Percentiles rank a stretch among this genome's conserved stretches.
Conservation (phyloP, 2,113 vertebrate species). For the Protomyctophum bolini region DNA sequence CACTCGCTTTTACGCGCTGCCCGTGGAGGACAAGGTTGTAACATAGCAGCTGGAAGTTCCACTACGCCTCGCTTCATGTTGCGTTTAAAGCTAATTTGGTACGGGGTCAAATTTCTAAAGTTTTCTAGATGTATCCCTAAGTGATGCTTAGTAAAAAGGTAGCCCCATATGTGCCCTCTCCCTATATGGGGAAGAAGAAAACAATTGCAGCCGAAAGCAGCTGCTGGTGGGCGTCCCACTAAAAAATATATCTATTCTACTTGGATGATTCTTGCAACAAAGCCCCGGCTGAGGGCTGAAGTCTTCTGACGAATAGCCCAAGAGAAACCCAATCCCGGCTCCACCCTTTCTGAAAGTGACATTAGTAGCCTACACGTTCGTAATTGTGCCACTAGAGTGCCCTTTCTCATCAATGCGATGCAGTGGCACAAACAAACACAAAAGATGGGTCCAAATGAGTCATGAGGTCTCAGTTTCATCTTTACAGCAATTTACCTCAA, state of each 20-base stretch:
- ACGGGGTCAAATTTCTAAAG: background rate
- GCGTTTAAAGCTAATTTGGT: background rate
- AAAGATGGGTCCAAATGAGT: constrained; percentile 17
- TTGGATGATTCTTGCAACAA: background rate
- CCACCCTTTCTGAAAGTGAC: constrained; percentile 51
- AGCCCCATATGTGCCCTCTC: no score
- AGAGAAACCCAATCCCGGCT: constrained; percentile 19
- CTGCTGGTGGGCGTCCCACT: no score
- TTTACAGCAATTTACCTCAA: constrained; percentile 9
- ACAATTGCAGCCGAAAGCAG: no score
- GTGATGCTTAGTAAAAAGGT: no score
- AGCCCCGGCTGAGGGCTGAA: constrained; percentile 13
- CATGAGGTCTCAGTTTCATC: constrained; percentile 36
- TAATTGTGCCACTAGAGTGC: background rate
- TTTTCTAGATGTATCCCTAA: no score
- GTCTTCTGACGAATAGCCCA: constrained; percentile 7
- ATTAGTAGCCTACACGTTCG: background rate
- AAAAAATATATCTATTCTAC: background rate
- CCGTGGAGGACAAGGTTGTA: constrained; percentile 25
- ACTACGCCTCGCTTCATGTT: constrained; percentile 39
- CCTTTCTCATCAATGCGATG: background rate
- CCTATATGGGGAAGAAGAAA: no score
- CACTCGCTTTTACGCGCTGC: constrained; percentile 77
- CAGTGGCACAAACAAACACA: constrained; percentile 1
- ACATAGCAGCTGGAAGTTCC: constrained; percentile 10